phyloP scores from a whole-genome alignment of 2,113 vertebrate genomes.

The Chaetodon trifascialis region DNA sequence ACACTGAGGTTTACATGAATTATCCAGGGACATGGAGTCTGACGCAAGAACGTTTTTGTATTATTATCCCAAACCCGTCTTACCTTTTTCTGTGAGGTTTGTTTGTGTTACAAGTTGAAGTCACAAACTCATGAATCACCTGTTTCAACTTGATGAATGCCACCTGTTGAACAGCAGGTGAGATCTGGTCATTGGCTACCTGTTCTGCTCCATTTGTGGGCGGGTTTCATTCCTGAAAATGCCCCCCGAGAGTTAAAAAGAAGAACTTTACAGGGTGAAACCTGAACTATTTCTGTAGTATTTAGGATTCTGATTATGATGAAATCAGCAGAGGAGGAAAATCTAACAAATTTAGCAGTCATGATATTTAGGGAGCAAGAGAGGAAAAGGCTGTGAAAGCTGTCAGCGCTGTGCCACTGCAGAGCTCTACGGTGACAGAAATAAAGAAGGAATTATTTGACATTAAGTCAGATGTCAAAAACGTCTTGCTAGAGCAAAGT shows the following conservation, averaged over 20 bases:
- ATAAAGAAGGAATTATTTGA: slow-evolving; percentile 1
- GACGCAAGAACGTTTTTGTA: neutral
- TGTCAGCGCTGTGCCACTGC: neutral
- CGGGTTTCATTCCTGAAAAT: slow-evolving; percentile 6
- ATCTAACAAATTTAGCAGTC: neutral
- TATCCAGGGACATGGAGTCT: neutral
- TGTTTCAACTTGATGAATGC: neutral
- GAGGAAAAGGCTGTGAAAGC: neutral
- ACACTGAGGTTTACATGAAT: neutral
- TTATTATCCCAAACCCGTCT: neutral
- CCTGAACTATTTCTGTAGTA: neutral
- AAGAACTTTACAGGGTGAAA: neutral
- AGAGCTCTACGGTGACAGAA: neutral
- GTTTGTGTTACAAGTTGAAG: neutral
- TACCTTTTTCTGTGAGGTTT: neutral
- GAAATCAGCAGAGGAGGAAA: neutral
- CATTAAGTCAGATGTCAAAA: neutral
- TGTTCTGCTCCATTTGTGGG: neutral
- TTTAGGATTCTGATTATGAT: too few species aligned
- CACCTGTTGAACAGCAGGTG: neutral
- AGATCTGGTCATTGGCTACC: neutral
- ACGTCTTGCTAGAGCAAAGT: neutral
- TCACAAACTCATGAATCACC: neutral
- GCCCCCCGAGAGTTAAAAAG: neutral
- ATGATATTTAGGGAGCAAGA: neutral